A percentile compares a stretch with the other conserved stretches of the same genome.
These are phyloP conservation scores for Lethenteron reissneri DNA, from an alignment of 2,113 vertebrate species.

Conservation along the genomic window DNA sequence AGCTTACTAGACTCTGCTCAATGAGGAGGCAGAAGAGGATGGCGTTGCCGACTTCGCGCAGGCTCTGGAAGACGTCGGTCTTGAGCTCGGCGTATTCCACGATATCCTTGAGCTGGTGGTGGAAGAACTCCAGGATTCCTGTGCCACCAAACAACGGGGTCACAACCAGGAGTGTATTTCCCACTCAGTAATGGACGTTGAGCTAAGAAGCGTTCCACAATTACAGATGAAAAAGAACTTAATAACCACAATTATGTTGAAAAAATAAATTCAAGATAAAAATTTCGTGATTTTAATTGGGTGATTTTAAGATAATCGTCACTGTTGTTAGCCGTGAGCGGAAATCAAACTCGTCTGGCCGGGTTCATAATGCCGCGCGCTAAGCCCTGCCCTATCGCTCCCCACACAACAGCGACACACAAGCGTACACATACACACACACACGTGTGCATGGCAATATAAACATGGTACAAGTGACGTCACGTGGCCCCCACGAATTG, in stretches of 20 bases:
- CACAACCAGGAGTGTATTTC: background rate
- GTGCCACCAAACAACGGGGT: background rate
- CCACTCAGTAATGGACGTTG: background rate
- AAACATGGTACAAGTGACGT: no score
- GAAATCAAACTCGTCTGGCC: no score
- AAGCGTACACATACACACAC: no score
- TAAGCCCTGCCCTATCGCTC: no score
- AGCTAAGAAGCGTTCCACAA: background rate
- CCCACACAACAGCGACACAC: no score
- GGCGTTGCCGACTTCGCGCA: constrained; percentile 56
- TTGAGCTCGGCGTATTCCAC: constrained; percentile 64
- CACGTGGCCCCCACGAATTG: no score
- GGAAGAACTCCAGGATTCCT: constrained; percentile 69
- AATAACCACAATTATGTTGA: background rate
- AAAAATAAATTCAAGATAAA: background rate
- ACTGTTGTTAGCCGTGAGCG: no score
- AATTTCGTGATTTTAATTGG: background rate
- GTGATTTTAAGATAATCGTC: no score
- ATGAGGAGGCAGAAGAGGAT: constrained; percentile 59
- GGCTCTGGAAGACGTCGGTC: constrained; percentile 60
- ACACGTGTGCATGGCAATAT: no score
- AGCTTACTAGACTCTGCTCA: constrained; percentile 53
- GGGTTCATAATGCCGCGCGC: no score
- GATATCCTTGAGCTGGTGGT: constrained; percentile 64
- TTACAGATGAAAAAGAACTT: background rate